Percentiles rank a stretch among this genome's conserved stretches.
Evolutionary conservation across 2,113 vertebrate species (phyloP).

Genomic region (Cynopterus brachyotis): DNA sequence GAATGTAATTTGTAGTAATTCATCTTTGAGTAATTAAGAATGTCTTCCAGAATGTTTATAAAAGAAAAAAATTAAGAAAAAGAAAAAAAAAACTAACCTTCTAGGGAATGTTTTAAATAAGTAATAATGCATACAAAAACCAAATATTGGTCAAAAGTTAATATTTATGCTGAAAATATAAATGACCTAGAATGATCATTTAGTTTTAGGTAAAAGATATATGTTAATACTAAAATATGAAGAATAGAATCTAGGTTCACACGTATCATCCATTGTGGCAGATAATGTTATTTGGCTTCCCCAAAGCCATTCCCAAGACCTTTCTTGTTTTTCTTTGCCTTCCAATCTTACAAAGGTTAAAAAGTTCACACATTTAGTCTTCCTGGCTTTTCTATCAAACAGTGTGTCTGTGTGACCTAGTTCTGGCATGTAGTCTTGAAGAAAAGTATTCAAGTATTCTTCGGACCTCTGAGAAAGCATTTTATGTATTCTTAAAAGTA

Average conservation of each 20-base stretch:
- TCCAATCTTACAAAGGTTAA: background rate
- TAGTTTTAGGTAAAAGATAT: background rate
- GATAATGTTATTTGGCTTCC: background rate
- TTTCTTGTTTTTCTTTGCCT: background rate
- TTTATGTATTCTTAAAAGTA: background rate
- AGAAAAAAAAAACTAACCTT: background rate
- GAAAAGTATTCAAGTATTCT: background rate
- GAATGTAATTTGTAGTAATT: background rate
- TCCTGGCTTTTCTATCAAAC: background rate
- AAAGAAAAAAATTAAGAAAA: background rate
- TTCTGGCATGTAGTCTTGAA: background rate
- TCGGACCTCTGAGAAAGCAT: background rate
- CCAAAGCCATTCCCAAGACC: background rate
- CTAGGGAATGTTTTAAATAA: background rate
- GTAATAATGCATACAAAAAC: background rate
- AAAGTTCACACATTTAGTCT: background rate
- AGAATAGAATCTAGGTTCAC: background rate
- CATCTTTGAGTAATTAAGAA: background rate
- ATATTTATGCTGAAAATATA: background rate
- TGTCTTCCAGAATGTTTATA: background rate
- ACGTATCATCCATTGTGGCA: background rate
- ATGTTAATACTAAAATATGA: background rate
- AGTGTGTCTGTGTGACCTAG: background rate
- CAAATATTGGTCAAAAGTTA: background rate
- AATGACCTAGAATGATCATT: background rate